Conservation (phyloP, 2,888 invertebrate genomes). For the Microctonus aethiopoides region DNA sequence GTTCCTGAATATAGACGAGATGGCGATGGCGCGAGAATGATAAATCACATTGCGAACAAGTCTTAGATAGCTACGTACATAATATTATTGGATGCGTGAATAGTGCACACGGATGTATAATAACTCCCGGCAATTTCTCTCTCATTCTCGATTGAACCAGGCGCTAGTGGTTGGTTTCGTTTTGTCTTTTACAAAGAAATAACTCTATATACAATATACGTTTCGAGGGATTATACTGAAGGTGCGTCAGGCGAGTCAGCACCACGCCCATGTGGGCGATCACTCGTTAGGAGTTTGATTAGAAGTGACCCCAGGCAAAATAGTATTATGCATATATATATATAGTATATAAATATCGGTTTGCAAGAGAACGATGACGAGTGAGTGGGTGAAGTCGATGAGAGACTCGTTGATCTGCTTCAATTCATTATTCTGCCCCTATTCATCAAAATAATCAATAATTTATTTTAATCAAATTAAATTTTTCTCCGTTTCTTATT, state of each 20-base stretch:
- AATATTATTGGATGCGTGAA: constrained; percentile 29
- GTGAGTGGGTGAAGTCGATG: constrained; percentile 18
- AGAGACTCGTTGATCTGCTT: not conserved
- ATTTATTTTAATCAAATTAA: not conserved
- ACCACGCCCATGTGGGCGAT: constrained; percentile 38
- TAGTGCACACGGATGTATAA: constrained; percentile 20
- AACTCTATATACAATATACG: constrained; percentile 10
- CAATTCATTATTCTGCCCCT: too few species aligned
- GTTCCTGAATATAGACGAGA: constrained; percentile 23
- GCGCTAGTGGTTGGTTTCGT: not conserved
- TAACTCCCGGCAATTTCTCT: constrained; percentile 32
- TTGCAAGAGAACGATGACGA: not conserved
- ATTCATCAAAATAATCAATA: not conserved
- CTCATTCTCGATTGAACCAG: not conserved
- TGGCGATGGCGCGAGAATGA: constrained; percentile 36
- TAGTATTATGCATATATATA: not conserved
- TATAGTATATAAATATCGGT: not conserved
- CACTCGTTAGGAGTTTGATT: constrained; percentile 38
- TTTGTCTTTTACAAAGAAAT: constrained; percentile 10
- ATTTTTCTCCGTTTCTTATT: too few species aligned
- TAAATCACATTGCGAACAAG: constrained; percentile 29
- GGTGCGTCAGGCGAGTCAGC: constrained; percentile 33
- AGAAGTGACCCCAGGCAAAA: constrained; percentile 32
- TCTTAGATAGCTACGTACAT: not conserved
- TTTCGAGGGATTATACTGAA: constrained; percentile 27